Evolutionary conservation across 2,113 vertebrate genomes (phyloP), one percentile per base, ranked within the genome.

Genomic region (Apus apus): DNA sequence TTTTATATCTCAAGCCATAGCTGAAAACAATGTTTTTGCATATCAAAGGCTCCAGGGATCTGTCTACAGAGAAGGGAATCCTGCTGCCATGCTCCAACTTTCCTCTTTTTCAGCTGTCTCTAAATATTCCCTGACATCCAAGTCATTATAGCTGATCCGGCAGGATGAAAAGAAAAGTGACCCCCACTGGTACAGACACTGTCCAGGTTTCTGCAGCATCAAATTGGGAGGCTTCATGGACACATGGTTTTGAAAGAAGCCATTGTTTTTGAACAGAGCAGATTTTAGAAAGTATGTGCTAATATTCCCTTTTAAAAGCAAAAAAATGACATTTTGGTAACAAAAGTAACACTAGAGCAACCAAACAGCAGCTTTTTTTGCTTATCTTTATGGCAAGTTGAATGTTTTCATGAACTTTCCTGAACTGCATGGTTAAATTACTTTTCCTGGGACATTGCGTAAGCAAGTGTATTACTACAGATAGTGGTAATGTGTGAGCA

Each of bases 41-140:
- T 98, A 97, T 95, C 95, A 98, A 98, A 98, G 93, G 81, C 94
- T 97, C 58, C 95, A 97, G 81, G 94, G 96, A 98, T 97, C 82
- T 97, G 96, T 97, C 95, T 94, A 94, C 87, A 85, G 95, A 97
- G 97, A 94, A 97, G 97, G 97, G 95, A 96, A 97, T 96, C 94
- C 94, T 96, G 91, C n/a, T 93, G 95, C 92, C 76, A 66, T 87
- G 73, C 91, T 97, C 76, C 64, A 87, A 92, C 91, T 93, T 97
- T 65, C 77, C 75, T 80, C 90, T 88, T 92, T 97, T 95, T 95
- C 85, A 96, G 84, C 91, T 89, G 91, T 89, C 86, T 96, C 89
- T 91, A 85, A 88, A 89, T 93, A 92, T 93, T 97, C 91, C 95
- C 72, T 74, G 84, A 94, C 94, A 95, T 86, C 95, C 95, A 81